Evolutionary conservation across 2,113 vertebrate genomes (phyloP), one percentile per base, ranked within the genome.

Genomic region (Tor tambroides): DNA sequence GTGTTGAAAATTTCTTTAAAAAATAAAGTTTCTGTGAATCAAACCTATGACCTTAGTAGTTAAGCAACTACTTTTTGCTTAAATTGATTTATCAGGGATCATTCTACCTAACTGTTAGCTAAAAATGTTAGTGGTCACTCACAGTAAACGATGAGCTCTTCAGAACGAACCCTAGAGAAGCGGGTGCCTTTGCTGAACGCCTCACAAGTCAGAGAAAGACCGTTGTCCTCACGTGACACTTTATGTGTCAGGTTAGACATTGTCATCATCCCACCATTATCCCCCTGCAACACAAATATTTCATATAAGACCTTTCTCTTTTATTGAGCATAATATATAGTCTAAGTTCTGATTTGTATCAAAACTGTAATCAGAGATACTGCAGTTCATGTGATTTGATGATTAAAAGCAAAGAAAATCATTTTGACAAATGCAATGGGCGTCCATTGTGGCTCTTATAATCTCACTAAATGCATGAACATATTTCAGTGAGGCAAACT

Each of bases 121-220:
- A 51, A 21, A 49, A 28, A 59, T 35, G 61, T 11, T 30, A 26
- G 43, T 17, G 46, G 7, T 21, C 38, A n/a, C 96, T 95, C 87
- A 97, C 96, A 96, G 87, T 93, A 95, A 26, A 97, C 95, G 12
- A 67, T 93, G 32, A 97, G 88, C 15, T 85, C 92, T 59, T 91
- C 77, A 0, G 87, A 91, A n/a, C 93, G 65, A 71, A 84, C 91
- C 54, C 91, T 95, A 79, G 95, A 95, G 88, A 93, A 92, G 38
- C 90, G 92, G 12, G 94, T 93, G 67, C 94, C 96, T 46, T 95
- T 94, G 11, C 96, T 97, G 88, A 97, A 96, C 41, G 96, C 96
- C 87, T 96, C 97, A 23, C 96, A 98, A 21, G 93, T 96, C 78
- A 98, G 92, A 2, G 85, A 43, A 79, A 96, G 92, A 8, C 94